phyloP scores from a whole-genome alignment of 2,113 vertebrate genomes.

The Callipepla californica region DNA sequence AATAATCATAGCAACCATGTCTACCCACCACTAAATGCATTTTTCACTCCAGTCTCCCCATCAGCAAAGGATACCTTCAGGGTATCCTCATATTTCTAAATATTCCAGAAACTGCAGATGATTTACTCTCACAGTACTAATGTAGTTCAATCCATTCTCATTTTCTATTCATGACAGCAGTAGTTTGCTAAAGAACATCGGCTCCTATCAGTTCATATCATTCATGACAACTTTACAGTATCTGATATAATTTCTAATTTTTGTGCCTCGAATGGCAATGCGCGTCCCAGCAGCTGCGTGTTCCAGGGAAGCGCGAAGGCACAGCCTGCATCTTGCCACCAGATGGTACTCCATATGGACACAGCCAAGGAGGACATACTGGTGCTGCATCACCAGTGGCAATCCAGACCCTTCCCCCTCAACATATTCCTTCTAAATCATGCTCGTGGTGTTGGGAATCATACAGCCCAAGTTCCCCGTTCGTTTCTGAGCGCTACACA shows the following conservation, averaged over 20 bases:
- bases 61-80: constrained; percentile 27
- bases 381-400: constrained; percentile 68
- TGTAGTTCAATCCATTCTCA: constrained; percentile 58
- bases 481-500: neutral
- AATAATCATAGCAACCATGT: neutral
- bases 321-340: constrained; percentile 54
- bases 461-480: neutral
- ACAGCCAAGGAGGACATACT: constrained; percentile 61
- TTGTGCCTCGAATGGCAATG: constrained; percentile 27
- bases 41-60: constrained; percentile 3
- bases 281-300: constrained; percentile 31
- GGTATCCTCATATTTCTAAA: constrained; percentile 43
- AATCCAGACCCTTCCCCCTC: constrained; percentile 36
- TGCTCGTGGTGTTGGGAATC: neutral
- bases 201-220: constrained; percentile 23
- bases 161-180: constrained; percentile 42
- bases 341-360: constrained; percentile 75
- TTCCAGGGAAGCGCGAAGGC: constrained; percentile 54
- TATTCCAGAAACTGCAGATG: constrained; percentile 39
- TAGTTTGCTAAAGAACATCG: constrained; percentile 32
- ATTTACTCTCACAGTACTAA: constrained; percentile 50
- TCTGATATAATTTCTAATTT: constrained; percentile 46
- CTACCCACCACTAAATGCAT: neutral
- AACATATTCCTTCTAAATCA: neutral
- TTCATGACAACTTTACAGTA: constrained; percentile 18